Evolutionary conservation across 2,888 invertebrate species (phyloP), one percentile per base, ranked within the genome.

Genomic region (Lepas anatifera): DNA sequence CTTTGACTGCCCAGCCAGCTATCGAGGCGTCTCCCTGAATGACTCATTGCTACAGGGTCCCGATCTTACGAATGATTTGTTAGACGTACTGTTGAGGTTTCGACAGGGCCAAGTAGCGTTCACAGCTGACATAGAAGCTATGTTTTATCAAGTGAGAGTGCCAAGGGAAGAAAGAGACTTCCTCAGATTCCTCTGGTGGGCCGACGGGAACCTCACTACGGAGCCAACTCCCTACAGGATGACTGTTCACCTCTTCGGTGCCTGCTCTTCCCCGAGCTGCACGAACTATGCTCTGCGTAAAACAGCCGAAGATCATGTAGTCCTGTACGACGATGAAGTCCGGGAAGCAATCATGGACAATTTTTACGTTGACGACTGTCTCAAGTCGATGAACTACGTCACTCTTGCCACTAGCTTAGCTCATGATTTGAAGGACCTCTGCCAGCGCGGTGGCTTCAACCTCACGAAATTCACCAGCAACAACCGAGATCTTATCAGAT

Each of bases 231-330:
- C n/a, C 7, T 48, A 25, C 25, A 18, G 69, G 6, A 46, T 69
- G 66, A 69, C 69, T 8, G 63, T 58, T 43, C 64, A 68, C 11
- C 22, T 68, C 16, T 69, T 69, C 22, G 67, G 67, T 3, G 69
- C 39, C 7, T 11, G 37, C 13, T 67, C 67, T 48, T 58, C 46
- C 4, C 70, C 70, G 2, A 46, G 58, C 6, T 67, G 48, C 7
- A 50, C 67, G 6, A 25, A 27, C 8, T 70, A n/a, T 48, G 67
- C 67, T 11, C 32, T 70, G 1, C n/a, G 63, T 6, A 25, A 10
- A 16, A 22, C 48, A 3, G 48, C 48, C 6, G 7, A 3, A 10
- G 25, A 22, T 27, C 10, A 11, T 25, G 50, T 11, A 27, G 50
- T 1, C 7, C 25, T 7, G 48, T 48, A 6, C 18, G 6, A 8